Conservation (phyloP, 2,113 vertebrate species). For the Saccopteryx leptura region DNA sequence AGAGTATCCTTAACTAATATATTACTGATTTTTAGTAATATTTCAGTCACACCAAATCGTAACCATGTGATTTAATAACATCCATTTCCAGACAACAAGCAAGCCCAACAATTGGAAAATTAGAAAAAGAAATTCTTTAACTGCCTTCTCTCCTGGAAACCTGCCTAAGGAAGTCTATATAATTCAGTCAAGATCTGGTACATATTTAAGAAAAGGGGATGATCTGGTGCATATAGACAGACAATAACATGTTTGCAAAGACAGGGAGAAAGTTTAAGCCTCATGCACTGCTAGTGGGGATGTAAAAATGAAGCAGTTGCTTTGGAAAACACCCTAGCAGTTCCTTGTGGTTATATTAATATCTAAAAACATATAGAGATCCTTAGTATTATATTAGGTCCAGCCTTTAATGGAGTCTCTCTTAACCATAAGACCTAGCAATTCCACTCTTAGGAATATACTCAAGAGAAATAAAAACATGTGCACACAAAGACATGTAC, state of each 20-base stretch:
- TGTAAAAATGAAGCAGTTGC: background rate
- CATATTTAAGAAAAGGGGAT: background rate
- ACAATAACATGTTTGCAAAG: background rate
- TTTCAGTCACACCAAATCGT: background rate
- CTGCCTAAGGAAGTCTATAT: background rate
- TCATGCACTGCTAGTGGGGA: background rate
- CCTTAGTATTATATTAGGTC: background rate
- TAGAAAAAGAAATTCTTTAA: constrained; percentile 15
- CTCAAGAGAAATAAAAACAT: background rate
- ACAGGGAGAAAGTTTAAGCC: background rate
- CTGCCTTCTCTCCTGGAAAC: background rate
- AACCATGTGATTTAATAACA: constrained; percentile 46
- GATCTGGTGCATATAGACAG: background rate
- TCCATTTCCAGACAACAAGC: background rate
- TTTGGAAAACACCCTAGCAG: constrained; percentile 14
- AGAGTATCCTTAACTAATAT: constrained; percentile 20
- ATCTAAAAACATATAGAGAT: background rate
- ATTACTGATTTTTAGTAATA: constrained; percentile 28
- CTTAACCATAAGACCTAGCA: constrained; percentile 6
- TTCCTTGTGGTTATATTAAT: constrained; percentile 29
- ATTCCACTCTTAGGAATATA: background rate
- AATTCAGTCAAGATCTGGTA: background rate
- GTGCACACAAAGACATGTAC: background rate
- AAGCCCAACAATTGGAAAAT: background rate
- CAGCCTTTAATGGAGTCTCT: background rate